Evolutionary conservation across 2,888 invertebrate genomes (phyloP), one percentile per base, ranked within the genome.

Genomic region (Apotomis betuletana): DNA sequence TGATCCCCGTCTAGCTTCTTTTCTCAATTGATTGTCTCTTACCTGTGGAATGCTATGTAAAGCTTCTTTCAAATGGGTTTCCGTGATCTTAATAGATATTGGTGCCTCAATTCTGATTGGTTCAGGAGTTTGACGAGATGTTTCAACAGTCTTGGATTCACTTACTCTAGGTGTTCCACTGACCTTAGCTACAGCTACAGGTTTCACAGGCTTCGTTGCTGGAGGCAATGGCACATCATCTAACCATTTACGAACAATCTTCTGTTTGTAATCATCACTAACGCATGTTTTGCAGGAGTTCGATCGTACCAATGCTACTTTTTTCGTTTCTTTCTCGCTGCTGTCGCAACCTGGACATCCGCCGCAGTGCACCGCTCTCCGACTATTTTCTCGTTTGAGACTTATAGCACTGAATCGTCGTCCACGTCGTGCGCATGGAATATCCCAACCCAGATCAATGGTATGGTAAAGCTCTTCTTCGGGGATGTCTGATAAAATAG

Each of bases 211-310:
- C 75, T 82, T 87, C 6, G 81, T 74, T 6, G 80, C 69, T 9
- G 77, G 74, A 15, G 87, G 87, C 49, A 85, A 78, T 3, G 96
- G 96, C 6, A 96, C 96, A 79, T 96, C 95, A 80, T 96, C 96
- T 65, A 96, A 85, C 96, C 96, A 96, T 87, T 96, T 96, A 75
- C 95, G 94, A n/a, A 96, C 96, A 81, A 96, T 96, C 79, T 93
- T 94, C 75, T 96, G 95, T 80, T 96, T 96, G 78, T 95, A 96
- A 74, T 96, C 96, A 70, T 94, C 93, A 74, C 92, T 91, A 1
- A 94, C 89, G 81, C 95, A 95, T 58, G 92, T 92, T 76, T 94
- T 94, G 77, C 95, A 95, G 3, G 91, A 94, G 75, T 91, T 93
- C 5, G 93, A 93, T 77, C 94, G 88, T 10, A 86, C 86, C 12